A percentile compares a stretch with the other conserved stretches of the same genome.
These are phyloP conservation scores for Eueides isabella DNA, from an alignment of 1,140 invertebrate genomes.

Conservation along the genomic window DNA sequence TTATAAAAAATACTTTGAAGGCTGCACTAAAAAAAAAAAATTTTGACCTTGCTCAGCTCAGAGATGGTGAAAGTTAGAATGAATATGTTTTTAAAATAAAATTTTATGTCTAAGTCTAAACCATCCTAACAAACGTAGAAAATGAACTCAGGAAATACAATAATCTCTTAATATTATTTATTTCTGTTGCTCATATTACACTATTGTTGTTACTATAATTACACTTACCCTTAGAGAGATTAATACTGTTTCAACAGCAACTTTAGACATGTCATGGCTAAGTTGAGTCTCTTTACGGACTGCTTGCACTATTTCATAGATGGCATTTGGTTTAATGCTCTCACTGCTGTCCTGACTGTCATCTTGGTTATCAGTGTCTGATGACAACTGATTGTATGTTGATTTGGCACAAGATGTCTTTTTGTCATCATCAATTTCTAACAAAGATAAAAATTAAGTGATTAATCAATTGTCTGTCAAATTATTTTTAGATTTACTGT, in stretches of 20 bases:
- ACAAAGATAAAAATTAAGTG: neutral
- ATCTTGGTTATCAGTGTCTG: conserved; percentile 74
- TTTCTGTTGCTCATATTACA: no score
- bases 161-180: no score
- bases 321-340: conserved; percentile 82
- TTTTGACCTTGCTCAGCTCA: no score
- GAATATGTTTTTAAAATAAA: no score
- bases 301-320: conserved; percentile 89
- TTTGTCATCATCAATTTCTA: conserved; percentile 55
- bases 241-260: conserved; percentile 91
- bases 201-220: neutral
- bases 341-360: conserved; percentile 76
- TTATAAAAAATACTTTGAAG: no score
- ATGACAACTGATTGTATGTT: conserved; percentile 68
- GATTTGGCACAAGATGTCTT: conserved; percentile 48
- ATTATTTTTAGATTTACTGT: neutral
- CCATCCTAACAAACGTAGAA: no score
- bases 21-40: no score
- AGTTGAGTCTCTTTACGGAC: conserved; percentile 92
- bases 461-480: neutral
- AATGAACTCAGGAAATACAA: no score
- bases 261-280: conserved; percentile 93
- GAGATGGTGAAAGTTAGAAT: no score
- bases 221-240: conserved; percentile 82
- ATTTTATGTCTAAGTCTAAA: no score